Evolutionary conservation across 2,888 invertebrate genomes (phyloP).

Genomic region (Brachyopa scutellaris): DNA sequence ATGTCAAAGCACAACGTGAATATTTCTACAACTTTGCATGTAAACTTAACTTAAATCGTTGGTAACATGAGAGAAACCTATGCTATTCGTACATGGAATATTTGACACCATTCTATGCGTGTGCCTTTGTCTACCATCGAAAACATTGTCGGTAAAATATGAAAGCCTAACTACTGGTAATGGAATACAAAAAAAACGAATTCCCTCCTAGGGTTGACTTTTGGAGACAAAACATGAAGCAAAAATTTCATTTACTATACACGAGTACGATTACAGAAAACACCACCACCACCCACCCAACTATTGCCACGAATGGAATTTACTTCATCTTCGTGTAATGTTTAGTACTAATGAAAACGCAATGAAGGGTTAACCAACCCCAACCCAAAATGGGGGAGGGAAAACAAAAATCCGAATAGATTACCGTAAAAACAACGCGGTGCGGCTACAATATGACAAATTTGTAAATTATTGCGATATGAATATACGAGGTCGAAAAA

Average conservation of each 20-base stretch:
- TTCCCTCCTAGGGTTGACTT: too few relatives aligned
- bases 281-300: conserved; percentile 6
- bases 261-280: conserved; percentile 16
- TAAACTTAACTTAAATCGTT: too few relatives aligned
- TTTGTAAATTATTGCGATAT: conserved; percentile 66
- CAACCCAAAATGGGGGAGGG: background rate
- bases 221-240: background rate
- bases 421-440: conserved; percentile 69
- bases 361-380: conserved; percentile 46
- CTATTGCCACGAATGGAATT: conserved; percentile 26
- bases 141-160: background rate
- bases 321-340: conserved; percentile 46
- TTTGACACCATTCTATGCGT: background rate
- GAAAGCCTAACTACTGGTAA: background rate
- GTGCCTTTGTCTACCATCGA: background rate
- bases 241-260: conserved; percentile 19
- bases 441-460: conserved; percentile 68
- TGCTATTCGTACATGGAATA: conserved; percentile 7
- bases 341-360: conserved; percentile 55
- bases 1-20: too few relatives aligned
- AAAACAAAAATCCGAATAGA: conserved; percentile 39
- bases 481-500: conserved; percentile 66
- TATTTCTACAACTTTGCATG: too few relatives aligned
- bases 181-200: too few relatives aligned
- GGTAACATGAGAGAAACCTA: background rate